phyloP scores from a whole-genome alignment of 2,113 vertebrate genomes.

The Anhinga rufa region DNA sequence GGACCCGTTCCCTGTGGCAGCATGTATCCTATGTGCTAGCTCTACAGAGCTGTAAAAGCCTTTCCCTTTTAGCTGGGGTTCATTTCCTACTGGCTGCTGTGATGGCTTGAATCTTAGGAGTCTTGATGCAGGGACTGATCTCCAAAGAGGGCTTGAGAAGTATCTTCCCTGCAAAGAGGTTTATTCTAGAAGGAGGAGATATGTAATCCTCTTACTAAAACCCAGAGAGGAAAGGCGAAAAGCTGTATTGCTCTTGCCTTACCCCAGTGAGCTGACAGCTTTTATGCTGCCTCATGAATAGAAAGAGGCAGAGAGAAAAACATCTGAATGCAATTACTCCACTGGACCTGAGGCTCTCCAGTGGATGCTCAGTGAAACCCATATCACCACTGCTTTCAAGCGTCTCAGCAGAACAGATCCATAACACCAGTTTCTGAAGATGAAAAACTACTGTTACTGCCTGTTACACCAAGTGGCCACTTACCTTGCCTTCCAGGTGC shows the following conservation, averaged over 20 bases:
- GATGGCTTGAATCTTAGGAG: neutral
- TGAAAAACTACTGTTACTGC: neutral
- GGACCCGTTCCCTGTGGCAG: neutral
- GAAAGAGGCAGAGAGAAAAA: neutral
- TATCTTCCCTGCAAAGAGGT: conserved; percentile 45
- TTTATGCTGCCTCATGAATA: neutral
- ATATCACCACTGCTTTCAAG: neutral
- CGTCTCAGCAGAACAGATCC: neutral
- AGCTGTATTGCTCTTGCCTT: conserved; percentile 1
- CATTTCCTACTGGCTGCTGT: neutral
- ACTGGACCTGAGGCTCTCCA: neutral
- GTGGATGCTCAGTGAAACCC: neutral
- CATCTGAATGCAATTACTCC: neutral
- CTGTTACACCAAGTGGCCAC: neutral
- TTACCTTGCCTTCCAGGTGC: neutral
- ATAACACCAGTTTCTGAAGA: neutral
- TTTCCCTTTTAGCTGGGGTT: neutral
- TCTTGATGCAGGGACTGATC: neutral
- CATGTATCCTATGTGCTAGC: neutral
- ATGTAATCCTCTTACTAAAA: conserved; percentile 40
- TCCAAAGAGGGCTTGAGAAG: conserved; percentile 29
- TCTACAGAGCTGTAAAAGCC: neutral
- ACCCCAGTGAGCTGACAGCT: neutral
- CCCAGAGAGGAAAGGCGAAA: neutral
- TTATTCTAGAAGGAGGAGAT: conserved; percentile 25